phyloP scores from a whole-genome alignment of 2,113 vertebrate genomes.

The Antechinus stuartii region DNA sequence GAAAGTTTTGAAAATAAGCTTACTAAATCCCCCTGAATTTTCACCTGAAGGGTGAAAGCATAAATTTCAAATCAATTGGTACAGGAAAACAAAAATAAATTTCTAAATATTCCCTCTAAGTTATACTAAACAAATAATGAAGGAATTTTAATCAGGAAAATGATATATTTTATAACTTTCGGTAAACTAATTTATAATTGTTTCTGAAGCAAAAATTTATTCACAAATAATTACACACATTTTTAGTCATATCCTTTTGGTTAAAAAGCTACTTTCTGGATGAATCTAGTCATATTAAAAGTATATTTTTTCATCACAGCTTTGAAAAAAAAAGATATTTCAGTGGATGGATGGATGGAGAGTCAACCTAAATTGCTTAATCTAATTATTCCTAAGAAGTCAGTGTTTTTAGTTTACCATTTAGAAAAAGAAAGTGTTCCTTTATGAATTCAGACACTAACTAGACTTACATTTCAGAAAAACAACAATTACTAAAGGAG shows the following conservation, averaged over 20 bases:
- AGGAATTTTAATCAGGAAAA: neutral
- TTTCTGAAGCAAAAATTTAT: neutral
- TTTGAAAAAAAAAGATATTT: neutral
- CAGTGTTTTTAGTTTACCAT: neutral
- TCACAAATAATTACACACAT: neutral
- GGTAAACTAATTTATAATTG: neutral
- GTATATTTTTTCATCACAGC: neutral
- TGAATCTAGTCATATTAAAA: neutral
- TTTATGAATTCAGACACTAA: neutral
- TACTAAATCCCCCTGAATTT: constrained; percentile 39
- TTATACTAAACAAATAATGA: neutral
- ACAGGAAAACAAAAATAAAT: constrained; percentile 29
- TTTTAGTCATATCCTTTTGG: neutral
- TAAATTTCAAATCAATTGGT: constrained; percentile 48
- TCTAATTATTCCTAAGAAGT: neutral
- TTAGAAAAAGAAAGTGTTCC: neutral
- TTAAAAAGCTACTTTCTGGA: neutral
- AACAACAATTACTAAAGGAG: neutral
- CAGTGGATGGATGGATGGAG: neutral
- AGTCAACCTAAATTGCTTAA: neutral
- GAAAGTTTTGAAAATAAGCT: constrained; percentile 38
- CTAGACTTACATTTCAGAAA: neutral
- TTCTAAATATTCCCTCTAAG: constrained; percentile 59
- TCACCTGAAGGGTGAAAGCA: constrained; percentile 23
- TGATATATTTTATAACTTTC: neutral